Base-by-base conservation (phyloP, 1,140 invertebrate species). In the Drosophila nannoptera region DNA sequence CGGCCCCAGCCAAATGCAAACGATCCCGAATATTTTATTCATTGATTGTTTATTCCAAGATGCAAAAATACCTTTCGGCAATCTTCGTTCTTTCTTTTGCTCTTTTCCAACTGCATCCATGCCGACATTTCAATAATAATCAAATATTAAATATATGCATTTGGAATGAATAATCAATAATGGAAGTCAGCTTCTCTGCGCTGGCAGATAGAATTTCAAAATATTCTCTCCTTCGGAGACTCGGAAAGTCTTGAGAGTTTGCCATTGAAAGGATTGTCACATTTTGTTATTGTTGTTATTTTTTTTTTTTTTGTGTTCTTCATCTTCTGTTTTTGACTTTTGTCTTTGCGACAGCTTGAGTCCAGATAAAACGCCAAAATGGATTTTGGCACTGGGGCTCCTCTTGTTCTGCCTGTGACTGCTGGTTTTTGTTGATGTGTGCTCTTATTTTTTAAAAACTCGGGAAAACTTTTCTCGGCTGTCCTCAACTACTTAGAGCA, bases 401-500 rank as follows among this genome's bases (percentile, higher is more conserved):
- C 60, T 48, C 9, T 16, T 22, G 38, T 35, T 46, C 33, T 67
- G 16, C 55, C 33, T 22, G 53, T 22, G 5, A 52, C 59, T 58
- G 35, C 63, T 52, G 35, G 38, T 55, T 58, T 40, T 63, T 52
- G 35, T 48, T 55, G 36, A 67, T 52, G 48, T 61, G 48, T 43
- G 52, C 43, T 45, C 31, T 54, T 64, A 50, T 43, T 48, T 64
- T 22, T 52, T 35, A 33, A 55, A 53, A 69, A 50, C 31, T 53
- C 38, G 7, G 42, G 40, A 33, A 66, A 70, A 70, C 32, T 60
- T 60, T 60, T 53, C 14, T 58, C 40, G 68, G 54, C 40, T 66
- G 68, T 70, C 63, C 53, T 22, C 62, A 69, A 63, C 68, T 66
- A 62, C 68, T 65, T 62, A 71, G 68, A 45, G 59, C 65, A 68